A percentile compares a stretch with the other conserved stretches of the same genome.
Conservation (phyloP, 2,797 vertebrate genomes). For the Craterocephalus amniculus region DNA sequence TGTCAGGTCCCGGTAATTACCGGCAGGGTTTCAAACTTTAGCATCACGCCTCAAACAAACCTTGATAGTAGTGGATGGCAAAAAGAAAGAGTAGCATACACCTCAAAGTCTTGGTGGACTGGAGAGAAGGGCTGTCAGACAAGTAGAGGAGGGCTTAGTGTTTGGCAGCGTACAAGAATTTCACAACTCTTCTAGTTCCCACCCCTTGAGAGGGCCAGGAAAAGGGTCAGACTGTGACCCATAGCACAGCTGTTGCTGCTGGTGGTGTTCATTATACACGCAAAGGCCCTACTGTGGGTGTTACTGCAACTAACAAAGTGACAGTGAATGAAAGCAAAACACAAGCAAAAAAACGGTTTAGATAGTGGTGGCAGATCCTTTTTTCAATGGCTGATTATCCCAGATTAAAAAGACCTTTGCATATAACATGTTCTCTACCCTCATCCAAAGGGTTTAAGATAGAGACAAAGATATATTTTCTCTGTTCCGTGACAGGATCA, state of each 20-base stretch:
- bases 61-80: constrained; percentile 37
- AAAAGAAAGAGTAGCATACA: constrained; percentile 39
- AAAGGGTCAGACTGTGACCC: constrained; percentile 72
- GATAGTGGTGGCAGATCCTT: constrained; percentile 31
- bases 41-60: constrained; percentile 51
- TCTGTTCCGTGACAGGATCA: constrained; percentile 25
- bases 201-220: constrained; percentile 63
- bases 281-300: constrained; percentile 54
- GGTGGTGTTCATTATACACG: constrained; percentile 54
- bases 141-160: constrained; percentile 50
- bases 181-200: constrained; percentile 77
- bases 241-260: constrained; percentile 72
- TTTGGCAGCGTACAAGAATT: constrained; percentile 77
- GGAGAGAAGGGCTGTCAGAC: constrained; percentile 45
- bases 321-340: constrained; percentile 41
- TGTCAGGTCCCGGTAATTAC: constrained; percentile 42
- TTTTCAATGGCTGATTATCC: constrained; percentile 40
- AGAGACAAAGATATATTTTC: constrained; percentile 33
- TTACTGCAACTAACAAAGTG: constrained; percentile 48
- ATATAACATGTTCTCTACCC: constrained; percentile 28
- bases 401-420: constrained; percentile 31
- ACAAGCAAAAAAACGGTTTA: constrained; percentile 32
- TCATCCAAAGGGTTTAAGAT: constrained; percentile 20
- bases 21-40: constrained; percentile 49
- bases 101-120: constrained; percentile 31